These are phyloP conservation scores for Dryadula phaetusa DNA, from an alignment of 2,888 invertebrate species.

Conservation along the genomic window DNA sequence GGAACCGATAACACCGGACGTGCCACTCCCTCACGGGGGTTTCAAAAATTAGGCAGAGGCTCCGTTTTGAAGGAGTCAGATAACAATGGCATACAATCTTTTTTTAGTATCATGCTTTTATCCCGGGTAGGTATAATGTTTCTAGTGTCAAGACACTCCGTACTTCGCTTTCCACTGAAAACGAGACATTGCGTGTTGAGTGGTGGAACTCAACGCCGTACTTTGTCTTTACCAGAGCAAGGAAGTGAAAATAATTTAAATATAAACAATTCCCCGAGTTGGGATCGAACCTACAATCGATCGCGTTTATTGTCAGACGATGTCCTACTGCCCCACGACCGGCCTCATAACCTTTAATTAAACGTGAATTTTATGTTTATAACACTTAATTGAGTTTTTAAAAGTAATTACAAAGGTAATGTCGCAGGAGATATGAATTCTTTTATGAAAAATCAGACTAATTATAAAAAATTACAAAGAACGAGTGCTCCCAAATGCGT, in stretches of 20 bases:
- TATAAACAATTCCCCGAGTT: too few species aligned
- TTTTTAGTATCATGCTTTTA: too few species aligned
- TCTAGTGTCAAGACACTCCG: too few species aligned
- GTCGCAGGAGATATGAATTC: conserved; percentile 31
- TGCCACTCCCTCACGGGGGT: conserved; percentile 51
- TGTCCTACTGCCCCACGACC: too few species aligned
- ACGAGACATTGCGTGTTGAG: too few species aligned
- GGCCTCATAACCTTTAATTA: conserved; percentile 40
- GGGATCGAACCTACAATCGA: too few species aligned
- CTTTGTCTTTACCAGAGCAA: too few species aligned
- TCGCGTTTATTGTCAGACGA: too few species aligned
- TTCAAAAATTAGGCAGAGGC: conserved; percentile 37
- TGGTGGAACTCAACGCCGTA: too few species aligned
- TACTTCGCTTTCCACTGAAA: too few species aligned
- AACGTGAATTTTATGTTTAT: conserved; percentile 45
- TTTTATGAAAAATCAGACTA: conserved; percentile 33
- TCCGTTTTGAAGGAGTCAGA: conserved; percentile 38
- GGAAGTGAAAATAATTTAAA: too few species aligned
- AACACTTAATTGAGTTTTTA: conserved; percentile 48
- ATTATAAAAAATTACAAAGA: conserved; percentile 38
- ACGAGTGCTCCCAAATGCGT: conserved; percentile 27
- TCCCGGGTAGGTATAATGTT: too few species aligned
- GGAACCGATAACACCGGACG: conserved; percentile 62
- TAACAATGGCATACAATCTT: conserved; percentile 45
- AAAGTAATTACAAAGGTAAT: conserved; percentile 39